phyloP scores from a whole-genome alignment of 2,888 invertebrate genomes.

The Drosophila austrosaltans region DNA sequence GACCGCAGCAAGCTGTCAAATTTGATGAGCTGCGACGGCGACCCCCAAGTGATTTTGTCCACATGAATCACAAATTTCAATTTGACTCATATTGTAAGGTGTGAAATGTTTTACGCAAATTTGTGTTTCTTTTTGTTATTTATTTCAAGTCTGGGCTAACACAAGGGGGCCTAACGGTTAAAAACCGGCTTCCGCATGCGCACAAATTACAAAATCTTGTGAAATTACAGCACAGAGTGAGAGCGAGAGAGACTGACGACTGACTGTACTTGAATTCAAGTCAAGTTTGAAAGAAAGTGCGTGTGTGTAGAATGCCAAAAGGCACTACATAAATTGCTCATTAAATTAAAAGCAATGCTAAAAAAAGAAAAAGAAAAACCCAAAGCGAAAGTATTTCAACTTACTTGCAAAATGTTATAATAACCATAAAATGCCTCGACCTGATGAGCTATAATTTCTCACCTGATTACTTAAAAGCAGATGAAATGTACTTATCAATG shows the following conservation, averaged over 20 bases:
- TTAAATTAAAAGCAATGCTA: slow-evolving; percentile 32
- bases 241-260: not conserved
- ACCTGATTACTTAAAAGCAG: slow-evolving; percentile 55
- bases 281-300: slow-evolving; percentile 48
- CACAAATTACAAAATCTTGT: slow-evolving; percentile 65
- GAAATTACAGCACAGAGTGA: slow-evolving; percentile 66
- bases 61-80: slow-evolving; percentile 59
- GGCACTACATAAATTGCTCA: slow-evolving; percentile 12
- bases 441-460: slow-evolving; percentile 60
- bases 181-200: slow-evolving; percentile 56
- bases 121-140: slow-evolving; percentile 35
- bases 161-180: slow-evolving; percentile 29
- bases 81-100: slow-evolving; percentile 59
- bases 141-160: slow-evolving; percentile 44
- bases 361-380: slow-evolving; percentile 18
- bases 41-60: slow-evolving; percentile 30
- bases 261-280: slow-evolving; percentile 39
- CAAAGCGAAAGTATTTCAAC: slow-evolving; percentile 47
- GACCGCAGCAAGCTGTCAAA: slow-evolving; percentile 53
- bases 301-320: slow-evolving; percentile 45
- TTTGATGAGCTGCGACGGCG: slow-evolving; percentile 55
- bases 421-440: slow-evolving; percentile 58
- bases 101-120: slow-evolving; percentile 45
- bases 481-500: not conserved
- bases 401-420: slow-evolving; percentile 44